Evolutionary conservation across 2,888 invertebrate species (phyloP).

Genomic region (Caenorhabditis doughertyi): DNA sequence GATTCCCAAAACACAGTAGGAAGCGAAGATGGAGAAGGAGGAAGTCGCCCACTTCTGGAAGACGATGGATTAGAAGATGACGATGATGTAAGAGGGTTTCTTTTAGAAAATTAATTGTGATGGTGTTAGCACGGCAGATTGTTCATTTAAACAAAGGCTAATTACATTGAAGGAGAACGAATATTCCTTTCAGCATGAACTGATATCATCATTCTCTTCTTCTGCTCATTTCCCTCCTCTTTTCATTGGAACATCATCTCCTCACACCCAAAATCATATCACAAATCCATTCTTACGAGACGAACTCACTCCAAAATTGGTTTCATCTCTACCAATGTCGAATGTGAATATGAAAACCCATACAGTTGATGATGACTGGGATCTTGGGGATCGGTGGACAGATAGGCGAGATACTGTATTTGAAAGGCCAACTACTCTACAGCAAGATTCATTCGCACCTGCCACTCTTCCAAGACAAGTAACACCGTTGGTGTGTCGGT

Average conservation of each 20-base stretch:
- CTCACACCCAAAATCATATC: constrained; percentile 6
- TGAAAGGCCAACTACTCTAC: constrained; percentile 15
- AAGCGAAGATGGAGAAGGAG: constrained; percentile 70
- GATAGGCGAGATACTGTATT: constrained; percentile 59
- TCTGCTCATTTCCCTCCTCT: constrained; percentile 32
- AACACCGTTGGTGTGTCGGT: constrained; percentile 47
- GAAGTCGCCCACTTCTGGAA: constrained; percentile 72
- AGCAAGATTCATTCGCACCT: constrained; percentile 53
- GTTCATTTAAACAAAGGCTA: too few species aligned
- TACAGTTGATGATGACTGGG: constrained; percentile 54
- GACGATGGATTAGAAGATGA: constrained; percentile 75
- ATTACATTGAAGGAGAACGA: too few species aligned
- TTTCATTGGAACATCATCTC: constrained; percentile 47
- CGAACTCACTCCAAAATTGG: constrained; percentile 60
- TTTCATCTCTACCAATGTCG: constrained; percentile 25
- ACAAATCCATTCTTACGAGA: constrained; percentile 64
- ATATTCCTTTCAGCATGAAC: constrained; percentile 50
- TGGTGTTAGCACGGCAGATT: too few species aligned
- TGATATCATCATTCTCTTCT: constrained; percentile 53
- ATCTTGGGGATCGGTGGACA: constrained; percentile 56
- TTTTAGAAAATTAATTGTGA: too few species aligned
- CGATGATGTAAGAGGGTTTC: constrained; percentile 58
- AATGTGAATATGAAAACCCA: neutral
- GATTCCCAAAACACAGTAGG: constrained; percentile 70
- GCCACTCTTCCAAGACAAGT: constrained; percentile 71